These are phyloP conservation scores for Drosophila anomalipes DNA, from an alignment of 2,888 invertebrate genomes.

Conservation along the genomic window DNA sequence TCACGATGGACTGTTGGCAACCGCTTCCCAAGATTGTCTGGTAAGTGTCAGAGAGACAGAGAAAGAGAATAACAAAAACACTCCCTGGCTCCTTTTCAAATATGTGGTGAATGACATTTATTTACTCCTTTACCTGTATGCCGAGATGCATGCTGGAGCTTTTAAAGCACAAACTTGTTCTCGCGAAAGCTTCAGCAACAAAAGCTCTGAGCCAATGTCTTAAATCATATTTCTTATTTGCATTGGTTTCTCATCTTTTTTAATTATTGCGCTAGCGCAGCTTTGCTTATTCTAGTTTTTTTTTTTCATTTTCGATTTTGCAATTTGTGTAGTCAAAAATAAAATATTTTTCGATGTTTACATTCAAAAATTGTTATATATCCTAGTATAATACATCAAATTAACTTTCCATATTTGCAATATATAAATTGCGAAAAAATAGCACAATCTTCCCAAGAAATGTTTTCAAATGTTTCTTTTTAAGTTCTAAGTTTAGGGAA, in stretches of 20 bases:
- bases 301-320: not conserved
- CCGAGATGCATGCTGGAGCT: not conserved
- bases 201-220: not conserved
- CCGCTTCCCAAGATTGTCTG: conserved; percentile 95
- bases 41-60: conserved; percentile 84
- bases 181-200: not conserved
- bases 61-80: not conserved
- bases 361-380: not conserved
- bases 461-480: not conserved
- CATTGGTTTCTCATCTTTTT: not conserved
- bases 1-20: conserved; percentile 95
- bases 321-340: not conserved
- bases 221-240: not conserved
- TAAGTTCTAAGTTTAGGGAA: not conserved
- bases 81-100: not conserved
- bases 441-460: not conserved
- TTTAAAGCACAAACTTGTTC: not conserved
- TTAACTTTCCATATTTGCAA: not conserved
- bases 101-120: not conserved
- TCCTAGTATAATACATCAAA: not conserved
- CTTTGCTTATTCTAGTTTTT: not conserved
- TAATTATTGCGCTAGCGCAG: not conserved
- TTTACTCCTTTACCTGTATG: not conserved
- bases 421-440: not conserved
- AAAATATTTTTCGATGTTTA: not conserved